phyloP scores from a whole-genome alignment of 1,140 invertebrate genomes.

The Telenomus remus region DNA sequence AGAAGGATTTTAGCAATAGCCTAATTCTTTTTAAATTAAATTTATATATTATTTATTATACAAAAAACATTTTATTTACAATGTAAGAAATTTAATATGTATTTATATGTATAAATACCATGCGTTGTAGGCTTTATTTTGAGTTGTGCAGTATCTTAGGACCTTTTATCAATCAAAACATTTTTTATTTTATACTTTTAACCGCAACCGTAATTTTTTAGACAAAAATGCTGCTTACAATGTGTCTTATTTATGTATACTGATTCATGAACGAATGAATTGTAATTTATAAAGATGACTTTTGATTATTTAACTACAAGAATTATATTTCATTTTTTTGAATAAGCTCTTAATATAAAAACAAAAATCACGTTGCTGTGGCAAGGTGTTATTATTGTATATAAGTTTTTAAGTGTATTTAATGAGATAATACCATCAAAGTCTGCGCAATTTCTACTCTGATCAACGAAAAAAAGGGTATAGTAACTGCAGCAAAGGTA shows the following conservation, averaged over 20 bases:
- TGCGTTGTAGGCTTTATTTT: constrained; percentile 45
- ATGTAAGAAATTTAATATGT: constrained; percentile 46
- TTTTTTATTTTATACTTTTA: not conserved
- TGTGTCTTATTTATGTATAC: constrained; percentile 49
- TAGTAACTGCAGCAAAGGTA: constrained; percentile 37
- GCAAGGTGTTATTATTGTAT: constrained; percentile 44
- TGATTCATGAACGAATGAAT: constrained; percentile 37
- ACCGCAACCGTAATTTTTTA: too few relatives aligned
- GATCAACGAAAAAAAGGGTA: constrained; percentile 19
- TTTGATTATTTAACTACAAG: constrained; percentile 46
- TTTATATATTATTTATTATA: constrained; percentile 54
- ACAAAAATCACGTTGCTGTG: constrained; percentile 19
- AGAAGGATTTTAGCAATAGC: constrained; percentile 50
- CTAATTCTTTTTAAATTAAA: constrained; percentile 45
- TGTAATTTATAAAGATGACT: constrained; percentile 34
- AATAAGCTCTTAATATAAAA: constrained; percentile 48
- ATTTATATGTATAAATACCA: constrained; percentile 57
- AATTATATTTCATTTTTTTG: constrained; percentile 41
- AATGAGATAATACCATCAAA: constrained; percentile 13
- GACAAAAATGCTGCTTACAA: constrained; percentile 38
- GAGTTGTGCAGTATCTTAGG: constrained; percentile 6
- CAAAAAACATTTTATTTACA: constrained; percentile 50
- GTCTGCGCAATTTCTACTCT: constrained; percentile 10
- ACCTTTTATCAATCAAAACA: constrained; percentile 2
- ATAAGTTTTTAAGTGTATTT: constrained; percentile 55